Percentiles rank a stretch among this genome's conserved stretches.
Evolutionary conservation across 2,113 vertebrate genomes (phyloP).

Genomic region (Oophaga pumilio): DNA sequence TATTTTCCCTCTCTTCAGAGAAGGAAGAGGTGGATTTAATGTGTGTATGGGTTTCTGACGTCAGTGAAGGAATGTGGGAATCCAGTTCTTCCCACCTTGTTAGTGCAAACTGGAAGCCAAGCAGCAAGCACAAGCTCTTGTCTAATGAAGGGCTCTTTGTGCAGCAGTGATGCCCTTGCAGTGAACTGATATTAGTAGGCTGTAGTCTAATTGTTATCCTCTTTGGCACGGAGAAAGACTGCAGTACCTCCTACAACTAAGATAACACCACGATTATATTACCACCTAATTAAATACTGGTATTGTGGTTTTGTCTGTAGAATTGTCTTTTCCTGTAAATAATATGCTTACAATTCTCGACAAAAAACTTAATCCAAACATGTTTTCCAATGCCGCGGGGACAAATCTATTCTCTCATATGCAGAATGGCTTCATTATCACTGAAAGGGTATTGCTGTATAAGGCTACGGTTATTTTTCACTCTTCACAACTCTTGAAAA

Average conservation of each 20-base stretch:
- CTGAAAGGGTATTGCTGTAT: too few relatives aligned
- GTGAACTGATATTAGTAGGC: constrained; percentile 44
- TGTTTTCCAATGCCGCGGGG: too few relatives aligned
- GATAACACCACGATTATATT: constrained; percentile 30
- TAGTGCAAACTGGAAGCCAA: constrained; percentile 36
- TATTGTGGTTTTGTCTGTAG: neutral
- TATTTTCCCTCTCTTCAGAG: neutral
- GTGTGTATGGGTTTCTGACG: constrained; percentile 46
- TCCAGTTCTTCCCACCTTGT: constrained; percentile 49
- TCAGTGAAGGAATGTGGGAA: constrained; percentile 55
- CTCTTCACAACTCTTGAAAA: too few relatives aligned
- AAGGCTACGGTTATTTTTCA: too few relatives aligned
- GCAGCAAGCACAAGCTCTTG: constrained; percentile 27
- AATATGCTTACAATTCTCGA: neutral
- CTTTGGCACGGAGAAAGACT: constrained; percentile 20
- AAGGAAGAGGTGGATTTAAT: constrained; percentile 56
- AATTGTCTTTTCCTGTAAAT: neutral
- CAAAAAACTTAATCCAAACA: neutral
- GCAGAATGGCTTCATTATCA: too few relatives aligned
- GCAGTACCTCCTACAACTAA: constrained; percentile 25
- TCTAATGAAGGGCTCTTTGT: constrained; percentile 49
- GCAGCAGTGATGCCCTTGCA: constrained; percentile 36
- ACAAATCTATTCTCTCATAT: too few relatives aligned
- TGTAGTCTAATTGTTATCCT: constrained; percentile 30
- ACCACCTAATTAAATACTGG: neutral